Base-by-base conservation (phyloP, 2,797 vertebrate species). In the Chelonia mydas region DNA sequence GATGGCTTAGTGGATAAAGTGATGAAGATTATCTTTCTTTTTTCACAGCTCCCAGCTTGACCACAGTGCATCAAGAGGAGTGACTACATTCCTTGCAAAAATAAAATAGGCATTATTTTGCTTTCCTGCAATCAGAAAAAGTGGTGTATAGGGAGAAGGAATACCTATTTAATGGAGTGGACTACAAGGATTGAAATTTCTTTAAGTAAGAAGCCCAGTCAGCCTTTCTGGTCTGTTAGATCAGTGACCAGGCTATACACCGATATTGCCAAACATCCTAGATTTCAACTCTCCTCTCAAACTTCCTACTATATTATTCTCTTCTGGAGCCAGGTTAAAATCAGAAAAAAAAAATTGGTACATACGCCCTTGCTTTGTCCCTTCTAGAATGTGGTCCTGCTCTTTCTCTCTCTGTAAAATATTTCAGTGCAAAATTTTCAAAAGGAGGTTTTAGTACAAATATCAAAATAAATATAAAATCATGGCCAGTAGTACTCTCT, bases 1-100 rank as follows among this genome's bases (percentile, higher is more conserved):
- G 49, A 90, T 33, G 16, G 47, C 45, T 96, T 92, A 92, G 50
- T 80, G 91, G 89, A 93, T 86, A 53, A 93, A 54, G 83, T 50
- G 10, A 81, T 37, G 33, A 84, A 11, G 31, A 49, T 93, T 86
- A 81, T 90, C 83, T 84, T 37, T 84, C 45, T 92, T 81, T 92
- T 92, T 90, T 91, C 81, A 83, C n/a, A 45, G 50, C 21, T 88
- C 90, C 10, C 88, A 91, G 68, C 28, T 81, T 92, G 45, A 76
- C 54, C 3, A 1, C 54, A 89, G 76, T 95, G 81, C 92, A 84
- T 31, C 61, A 81, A 94, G 94, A 88, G 49, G 45, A 87, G 78
- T 47, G 68, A 95, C 68, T 5, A 47, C 19, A 16, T 28, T 33
- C n/a, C 21, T 90, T 88, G 13, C 50, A 84, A 88, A 50, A 76